These are phyloP conservation scores for Quadriops clusia DNA, from an alignment of 2,888 invertebrate species.

Conservation along the genomic window DNA sequence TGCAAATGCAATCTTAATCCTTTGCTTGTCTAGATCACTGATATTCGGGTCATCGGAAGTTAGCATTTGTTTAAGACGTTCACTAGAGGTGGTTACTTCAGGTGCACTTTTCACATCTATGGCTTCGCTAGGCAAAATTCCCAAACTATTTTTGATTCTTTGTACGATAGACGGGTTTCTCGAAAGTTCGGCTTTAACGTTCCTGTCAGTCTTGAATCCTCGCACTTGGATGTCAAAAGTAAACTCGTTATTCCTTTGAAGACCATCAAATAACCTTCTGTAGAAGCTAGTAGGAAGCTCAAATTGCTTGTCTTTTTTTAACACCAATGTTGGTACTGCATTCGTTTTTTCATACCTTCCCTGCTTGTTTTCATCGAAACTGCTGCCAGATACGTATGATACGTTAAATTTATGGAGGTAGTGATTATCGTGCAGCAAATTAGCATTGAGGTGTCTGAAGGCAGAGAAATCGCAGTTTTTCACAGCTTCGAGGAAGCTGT, in stretches of 20 bases:
- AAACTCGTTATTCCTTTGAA: conserved; percentile 26
- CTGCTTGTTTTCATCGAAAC: conserved; percentile 38
- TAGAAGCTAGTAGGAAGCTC: conserved; percentile 27
- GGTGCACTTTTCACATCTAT: conserved; percentile 18
- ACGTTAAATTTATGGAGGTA: conserved; percentile 30
- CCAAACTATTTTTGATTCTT: conserved; percentile 49
- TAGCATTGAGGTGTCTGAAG: conserved; percentile 28
- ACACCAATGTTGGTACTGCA: conserved; percentile 24
- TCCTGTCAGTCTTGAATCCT: conserved; percentile 70
- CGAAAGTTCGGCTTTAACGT: conserved; percentile 54
- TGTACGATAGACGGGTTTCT: conserved; percentile 60
- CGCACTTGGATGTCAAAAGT: conserved; percentile 46
- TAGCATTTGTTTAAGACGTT: conserved; percentile 42
- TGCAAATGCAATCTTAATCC: conserved; percentile 79
- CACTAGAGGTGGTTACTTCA: conserved; percentile 29
- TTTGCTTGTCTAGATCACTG: conserved; percentile 49
- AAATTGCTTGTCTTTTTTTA: conserved; percentile 22
- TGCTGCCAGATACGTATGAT: conserved; percentile 34
- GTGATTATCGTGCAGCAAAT: conserved; percentile 26
- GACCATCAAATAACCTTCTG: conserved; percentile 24
- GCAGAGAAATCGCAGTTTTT: conserved; percentile 34
- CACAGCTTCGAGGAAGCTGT: conserved; percentile 37
- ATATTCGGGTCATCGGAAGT: conserved; percentile 38
- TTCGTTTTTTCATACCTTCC: conserved; percentile 29
- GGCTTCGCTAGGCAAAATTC: conserved; percentile 20